phyloP scores from a whole-genome alignment of 2,113 vertebrate species.

The Ctenomys sociabilis region DNA sequence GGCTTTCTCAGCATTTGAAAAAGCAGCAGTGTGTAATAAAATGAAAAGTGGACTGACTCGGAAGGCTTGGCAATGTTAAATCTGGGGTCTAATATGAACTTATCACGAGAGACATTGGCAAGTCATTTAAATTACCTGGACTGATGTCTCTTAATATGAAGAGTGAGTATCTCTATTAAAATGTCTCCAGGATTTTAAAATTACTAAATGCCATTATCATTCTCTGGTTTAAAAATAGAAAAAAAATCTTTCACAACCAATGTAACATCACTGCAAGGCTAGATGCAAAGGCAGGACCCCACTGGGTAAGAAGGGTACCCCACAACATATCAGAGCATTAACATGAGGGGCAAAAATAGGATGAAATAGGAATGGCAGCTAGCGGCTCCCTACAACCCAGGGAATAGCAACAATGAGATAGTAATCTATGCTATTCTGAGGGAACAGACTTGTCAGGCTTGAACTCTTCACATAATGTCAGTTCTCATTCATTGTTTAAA shows the following conservation, averaged over 20 bases:
- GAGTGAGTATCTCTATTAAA: background rate
- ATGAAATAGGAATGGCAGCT: background rate
- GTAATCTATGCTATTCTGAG: background rate
- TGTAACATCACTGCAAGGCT: background rate
- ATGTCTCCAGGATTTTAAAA: background rate
- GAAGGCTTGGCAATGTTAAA: background rate
- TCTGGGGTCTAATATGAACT: background rate
- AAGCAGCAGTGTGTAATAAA: background rate
- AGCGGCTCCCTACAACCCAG: background rate
- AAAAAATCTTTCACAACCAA: background rate
- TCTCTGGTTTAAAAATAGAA: background rate
- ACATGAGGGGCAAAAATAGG: too few relatives aligned
- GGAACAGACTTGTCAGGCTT: background rate
- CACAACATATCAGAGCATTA: fast-evolving
- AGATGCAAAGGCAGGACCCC: background rate
- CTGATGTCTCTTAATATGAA: background rate
- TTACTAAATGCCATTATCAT: background rate
- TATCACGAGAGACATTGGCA: background rate
- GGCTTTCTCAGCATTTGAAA: background rate
- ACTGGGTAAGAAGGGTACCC: background rate
- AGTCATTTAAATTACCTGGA: background rate
- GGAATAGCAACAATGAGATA: background rate
- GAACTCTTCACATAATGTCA: background rate
- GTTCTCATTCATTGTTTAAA: background rate
- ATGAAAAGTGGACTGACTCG: background rate